Evolutionary conservation across 2,113 vertebrate genomes (phyloP).

Genomic region (Erythrocebus patas): DNA sequence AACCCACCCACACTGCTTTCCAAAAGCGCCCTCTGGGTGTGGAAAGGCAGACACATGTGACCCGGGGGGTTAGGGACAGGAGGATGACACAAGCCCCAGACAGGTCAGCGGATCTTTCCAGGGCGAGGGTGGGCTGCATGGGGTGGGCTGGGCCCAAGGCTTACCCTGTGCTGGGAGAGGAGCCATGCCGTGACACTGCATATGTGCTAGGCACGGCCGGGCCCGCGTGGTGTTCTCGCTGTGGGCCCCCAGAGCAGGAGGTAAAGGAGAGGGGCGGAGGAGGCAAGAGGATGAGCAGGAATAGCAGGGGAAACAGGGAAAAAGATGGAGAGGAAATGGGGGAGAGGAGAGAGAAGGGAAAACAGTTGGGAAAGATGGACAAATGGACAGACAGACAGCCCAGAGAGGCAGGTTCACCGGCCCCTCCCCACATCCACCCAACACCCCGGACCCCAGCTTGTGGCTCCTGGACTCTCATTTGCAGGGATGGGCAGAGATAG

Average conservation of each 20-base stretch:
- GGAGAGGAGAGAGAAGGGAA: constrained; percentile 36
- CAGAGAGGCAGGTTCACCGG: constrained; percentile 29
- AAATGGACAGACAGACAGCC: constrained; percentile 65
- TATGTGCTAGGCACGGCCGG: constrained; percentile 78
- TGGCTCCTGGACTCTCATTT: constrained; percentile 8
- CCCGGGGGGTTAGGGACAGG: background rate
- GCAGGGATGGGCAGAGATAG: background rate
- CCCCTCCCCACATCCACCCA: background rate
- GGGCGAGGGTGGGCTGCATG: background rate
- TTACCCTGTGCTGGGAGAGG: constrained; percentile 87
- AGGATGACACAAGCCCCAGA: background rate
- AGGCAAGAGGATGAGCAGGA: constrained; percentile 20
- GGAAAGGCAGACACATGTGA: constrained; percentile 17
- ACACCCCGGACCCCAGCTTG: background rate
- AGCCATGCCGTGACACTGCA: constrained; percentile 78
- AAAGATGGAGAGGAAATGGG: background rate
- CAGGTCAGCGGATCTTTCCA: background rate
- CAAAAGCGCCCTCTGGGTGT: background rate
- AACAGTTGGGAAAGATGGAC: constrained; percentile 65
- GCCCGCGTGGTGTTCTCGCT: constrained; percentile 83
- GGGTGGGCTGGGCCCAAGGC: background rate
- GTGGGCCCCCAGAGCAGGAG: constrained; percentile 52
- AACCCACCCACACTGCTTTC: constrained; percentile 21
- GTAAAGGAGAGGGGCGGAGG: background rate
- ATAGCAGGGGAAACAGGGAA: background rate